Evolutionary conservation across 2,888 invertebrate species (phyloP), one percentile per base, ranked within the genome.

Genomic region (Patella ulyssiponensis): DNA sequence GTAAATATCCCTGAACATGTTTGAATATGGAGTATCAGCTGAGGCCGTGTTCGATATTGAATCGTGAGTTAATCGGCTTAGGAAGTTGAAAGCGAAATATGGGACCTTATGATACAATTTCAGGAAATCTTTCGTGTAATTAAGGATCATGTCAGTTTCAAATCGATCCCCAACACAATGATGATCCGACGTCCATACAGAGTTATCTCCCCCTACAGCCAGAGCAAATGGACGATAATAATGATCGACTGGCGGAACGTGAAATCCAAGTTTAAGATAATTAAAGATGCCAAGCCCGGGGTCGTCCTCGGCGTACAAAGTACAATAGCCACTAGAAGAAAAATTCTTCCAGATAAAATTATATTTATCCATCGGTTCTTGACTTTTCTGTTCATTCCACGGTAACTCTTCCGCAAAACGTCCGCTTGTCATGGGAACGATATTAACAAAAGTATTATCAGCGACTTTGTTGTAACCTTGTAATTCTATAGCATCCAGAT

Each of bases 361-460:
- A 87, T 97, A 97, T 17, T 94, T 92, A 88, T 97, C 97, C 77
- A 89, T 91, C n/a, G 84, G 82, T 7, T 77, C 58, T n/a, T 81
- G 77, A 17, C 73, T 69, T 53, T 93, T 92, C 71, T 92, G 91
- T 0, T 92, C 88, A 17, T 93, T 92, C 85, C 84, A 85, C 1
- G 83, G 83, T 33, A 87, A 74, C 51, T 87, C 86, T 53, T 86
- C 81, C 12, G 86, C 82, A 77, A 81, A 87, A 56, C 79, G 84
- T 0, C 97, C 97, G 0, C 95, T 94, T 15, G 98, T 92, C 81
- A 96, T 93, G 0, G 98, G 96, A 12, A 96, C 94, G 79, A 98
- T 91, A 91, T 98, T 98, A 0, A 97, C 97, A 90, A 96, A 97
- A 0, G 97, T 97, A 91, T 98, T 98, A 91, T 98, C 97, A 3